These are phyloP conservation scores for Phymanthus crucifer DNA, from an alignment of 92 coral and sea anemone genomes.

Conservation along the genomic window DNA sequence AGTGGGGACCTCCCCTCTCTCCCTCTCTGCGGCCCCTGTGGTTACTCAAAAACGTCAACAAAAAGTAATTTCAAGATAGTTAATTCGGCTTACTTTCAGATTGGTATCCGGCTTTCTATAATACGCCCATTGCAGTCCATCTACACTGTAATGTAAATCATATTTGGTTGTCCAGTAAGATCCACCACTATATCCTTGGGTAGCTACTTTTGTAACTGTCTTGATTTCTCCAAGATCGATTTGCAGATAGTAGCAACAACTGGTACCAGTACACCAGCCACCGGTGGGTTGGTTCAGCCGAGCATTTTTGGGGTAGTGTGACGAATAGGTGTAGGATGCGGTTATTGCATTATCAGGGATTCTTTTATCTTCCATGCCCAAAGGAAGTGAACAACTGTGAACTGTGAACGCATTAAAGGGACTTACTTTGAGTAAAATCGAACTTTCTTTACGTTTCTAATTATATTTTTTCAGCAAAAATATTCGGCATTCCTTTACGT, in stretches of 20 bases:
- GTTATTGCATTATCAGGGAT: slow-evolving; percentile 48
- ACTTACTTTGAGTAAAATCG: too few relatives aligned
- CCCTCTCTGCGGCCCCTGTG: too few relatives aligned
- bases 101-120: background rate
- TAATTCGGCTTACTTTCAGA: background rate
- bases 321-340: slow-evolving; percentile 22
- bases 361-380: slow-evolving; percentile 46
- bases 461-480: too few relatives aligned
- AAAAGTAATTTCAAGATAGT: too few relatives aligned
- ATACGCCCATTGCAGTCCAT: slow-evolving; percentile 10
- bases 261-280: slow-evolving; percentile 15
- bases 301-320: background rate
- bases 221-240: slow-evolving; percentile 7
- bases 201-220: slow-evolving; percentile 16
- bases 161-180: background rate
- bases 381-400: slow-evolving; percentile 43
- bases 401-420: too few relatives aligned
- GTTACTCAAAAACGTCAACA: too few relatives aligned
- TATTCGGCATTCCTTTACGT: too few relatives aligned
- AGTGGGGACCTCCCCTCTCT: too few relatives aligned
- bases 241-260: slow-evolving; percentile 3
- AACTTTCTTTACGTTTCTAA: too few relatives aligned
- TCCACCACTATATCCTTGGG: background rate
- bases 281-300: background rate
- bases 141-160: background rate